Conservation (phyloP, 2,888 invertebrate species). For the Nycteola revayana region DNA sequence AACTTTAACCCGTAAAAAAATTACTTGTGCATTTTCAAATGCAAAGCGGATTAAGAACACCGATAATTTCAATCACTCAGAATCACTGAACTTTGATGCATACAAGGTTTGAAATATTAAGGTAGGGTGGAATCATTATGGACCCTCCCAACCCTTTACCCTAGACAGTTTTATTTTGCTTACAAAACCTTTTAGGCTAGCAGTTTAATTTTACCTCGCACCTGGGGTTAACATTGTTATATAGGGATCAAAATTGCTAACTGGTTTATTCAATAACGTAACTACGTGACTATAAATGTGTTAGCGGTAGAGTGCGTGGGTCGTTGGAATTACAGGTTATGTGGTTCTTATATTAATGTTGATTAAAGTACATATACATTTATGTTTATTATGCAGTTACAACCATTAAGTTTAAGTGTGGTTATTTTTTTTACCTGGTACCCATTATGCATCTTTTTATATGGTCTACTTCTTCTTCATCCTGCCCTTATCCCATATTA, state of each 20-base stretch:
- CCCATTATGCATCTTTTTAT: too few relatives aligned
- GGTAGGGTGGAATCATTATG: slow-evolving; percentile 29
- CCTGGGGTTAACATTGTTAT: slow-evolving; percentile 34
- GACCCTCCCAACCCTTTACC: slow-evolving; percentile 24
- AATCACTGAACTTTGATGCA: slow-evolving; percentile 28
- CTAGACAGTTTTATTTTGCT: slow-evolving; percentile 35
- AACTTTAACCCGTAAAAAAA: too few relatives aligned
- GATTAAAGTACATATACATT: too few relatives aligned
- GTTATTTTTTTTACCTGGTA: too few relatives aligned
- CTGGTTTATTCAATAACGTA: slow-evolving; percentile 27
- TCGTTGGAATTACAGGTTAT: too few relatives aligned
- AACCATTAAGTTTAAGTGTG: too few relatives aligned
- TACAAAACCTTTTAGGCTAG: slow-evolving; percentile 32
- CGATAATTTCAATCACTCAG: slow-evolving; percentile 33
- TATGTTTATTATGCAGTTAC: too few relatives aligned
- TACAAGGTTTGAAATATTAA: slow-evolving; percentile 24
- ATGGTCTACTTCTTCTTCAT: too few relatives aligned
- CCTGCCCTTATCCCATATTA: too few relatives aligned
- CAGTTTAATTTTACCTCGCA: slow-evolving; percentile 37
- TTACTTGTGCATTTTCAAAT: too few relatives aligned
- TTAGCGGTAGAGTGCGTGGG: slow-evolving; percentile 10
- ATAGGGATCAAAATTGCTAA: slow-evolving; percentile 31
- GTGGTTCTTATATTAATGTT: background rate
- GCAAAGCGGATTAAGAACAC: too few relatives aligned
- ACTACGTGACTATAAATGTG: slow-evolving; percentile 20